Percentiles rank a stretch among this genome's conserved stretches.
phyloP scores from a whole-genome alignment of 1,140 invertebrate species.

The Oncopodura yosiiana region DNA sequence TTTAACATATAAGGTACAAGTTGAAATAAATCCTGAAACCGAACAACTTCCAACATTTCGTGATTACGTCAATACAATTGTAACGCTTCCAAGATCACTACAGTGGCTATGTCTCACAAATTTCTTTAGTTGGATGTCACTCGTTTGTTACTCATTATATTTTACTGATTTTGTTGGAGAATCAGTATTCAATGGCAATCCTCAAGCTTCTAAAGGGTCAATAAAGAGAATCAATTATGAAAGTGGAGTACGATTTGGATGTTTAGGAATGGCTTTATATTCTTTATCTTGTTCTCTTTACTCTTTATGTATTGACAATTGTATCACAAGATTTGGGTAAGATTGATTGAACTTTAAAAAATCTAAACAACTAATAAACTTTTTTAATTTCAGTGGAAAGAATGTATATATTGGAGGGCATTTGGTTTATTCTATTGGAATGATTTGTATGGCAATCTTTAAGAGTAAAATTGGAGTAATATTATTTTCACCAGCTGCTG shows the following conservation, averaged over 20 bases:
- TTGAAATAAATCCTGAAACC: background rate
- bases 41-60: constrained; percentile 37
- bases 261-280: constrained; percentile 94
- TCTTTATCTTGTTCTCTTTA: constrained; percentile 88
- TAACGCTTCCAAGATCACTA: constrained; percentile 78
- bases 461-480: constrained; percentile 70
- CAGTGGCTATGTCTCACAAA: constrained; percentile 83
- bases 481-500: constrained; percentile 78
- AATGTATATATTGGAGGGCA: constrained; percentile 83
- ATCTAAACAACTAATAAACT: background rate
- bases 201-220: constrained; percentile 60
- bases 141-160: constrained; percentile 92
- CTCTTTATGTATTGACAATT: constrained; percentile 75
- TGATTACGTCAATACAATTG: constrained; percentile 77
- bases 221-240: constrained; percentile 59
- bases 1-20: background rate
- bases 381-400: constrained; percentile 54
- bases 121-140: constrained; percentile 94
- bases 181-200: constrained; percentile 85
- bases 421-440: constrained; percentile 75
- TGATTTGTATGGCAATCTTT: constrained; percentile 74
- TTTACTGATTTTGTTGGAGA: constrained; percentile 96
- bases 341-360: background rate
- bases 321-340: constrained; percentile 73
- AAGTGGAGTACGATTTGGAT: constrained; percentile 84